Conservation (phyloP, 2,113 vertebrate genomes). For the Neofelis nebulosa region DNA sequence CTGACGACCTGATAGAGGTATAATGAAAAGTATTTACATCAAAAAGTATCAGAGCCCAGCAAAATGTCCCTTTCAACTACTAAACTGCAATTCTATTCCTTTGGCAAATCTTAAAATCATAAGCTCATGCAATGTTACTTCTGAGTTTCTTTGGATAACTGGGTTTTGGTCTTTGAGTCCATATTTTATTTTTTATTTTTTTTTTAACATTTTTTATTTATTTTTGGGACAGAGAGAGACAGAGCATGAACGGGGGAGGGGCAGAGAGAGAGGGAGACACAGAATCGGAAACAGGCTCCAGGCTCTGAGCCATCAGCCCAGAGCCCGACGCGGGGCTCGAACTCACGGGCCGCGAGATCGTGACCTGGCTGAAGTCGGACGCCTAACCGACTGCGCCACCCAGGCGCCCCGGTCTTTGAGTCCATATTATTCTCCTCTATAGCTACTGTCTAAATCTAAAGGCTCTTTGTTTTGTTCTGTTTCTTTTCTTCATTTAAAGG, state of each 20-base stretch:
- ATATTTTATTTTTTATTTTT: no score
- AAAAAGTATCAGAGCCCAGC: not conserved
- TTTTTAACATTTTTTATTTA: no score
- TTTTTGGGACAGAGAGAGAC: no score
- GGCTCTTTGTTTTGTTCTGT: not conserved
- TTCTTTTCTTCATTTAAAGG: not conserved
- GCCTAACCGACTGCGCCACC: no score
- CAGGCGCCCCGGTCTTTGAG: slow-evolving; percentile 38
- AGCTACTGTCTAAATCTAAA: slow-evolving; percentile 23
- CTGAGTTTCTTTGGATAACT: slow-evolving; percentile 6
- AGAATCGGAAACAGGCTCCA: no score
- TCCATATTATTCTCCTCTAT: slow-evolving; percentile 11
- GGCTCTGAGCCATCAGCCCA: no score
- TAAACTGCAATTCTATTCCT: not conserved
- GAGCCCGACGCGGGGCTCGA: no score
- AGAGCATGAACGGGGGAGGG: no score
- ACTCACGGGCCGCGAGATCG: no score
- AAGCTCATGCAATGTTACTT: not conserved
- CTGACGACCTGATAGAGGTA: not conserved
- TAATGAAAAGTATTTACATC: slow-evolving; percentile 19
- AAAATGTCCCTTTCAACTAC: not conserved
- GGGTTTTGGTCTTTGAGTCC: slow-evolving; percentile 21
- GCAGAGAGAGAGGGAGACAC: no score
- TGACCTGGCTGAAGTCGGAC: no score
- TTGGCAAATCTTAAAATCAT: slow-evolving; percentile 43